These are phyloP conservation scores for Mirounga angustirostris DNA, from an alignment of 2,113 vertebrate species.

Conservation along the genomic window DNA sequence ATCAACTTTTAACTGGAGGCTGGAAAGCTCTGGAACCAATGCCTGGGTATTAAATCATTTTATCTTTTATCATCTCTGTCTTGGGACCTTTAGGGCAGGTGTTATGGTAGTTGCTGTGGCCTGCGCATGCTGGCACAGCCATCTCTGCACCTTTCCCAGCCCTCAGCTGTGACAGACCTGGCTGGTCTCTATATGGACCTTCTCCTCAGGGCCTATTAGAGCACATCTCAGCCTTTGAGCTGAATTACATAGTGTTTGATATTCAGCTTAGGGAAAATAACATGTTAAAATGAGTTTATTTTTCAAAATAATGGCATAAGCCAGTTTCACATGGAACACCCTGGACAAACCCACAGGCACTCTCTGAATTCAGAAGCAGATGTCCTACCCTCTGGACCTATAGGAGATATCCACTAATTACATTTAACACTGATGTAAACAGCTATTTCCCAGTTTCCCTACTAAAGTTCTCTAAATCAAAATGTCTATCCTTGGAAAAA, in stretches of 20 bases:
- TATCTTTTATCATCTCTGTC: not conserved
- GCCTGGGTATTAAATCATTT: not conserved
- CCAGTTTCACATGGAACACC: not conserved
- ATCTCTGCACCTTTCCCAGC: not conserved
- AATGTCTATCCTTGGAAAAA: not conserved
- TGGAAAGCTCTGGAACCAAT: not conserved
- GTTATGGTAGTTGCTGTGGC: not conserved
- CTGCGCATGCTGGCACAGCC: accelerated
- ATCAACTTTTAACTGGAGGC: not conserved
- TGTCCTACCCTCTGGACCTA: not conserved
- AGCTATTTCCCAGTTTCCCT: not conserved
- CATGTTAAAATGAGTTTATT: not conserved
- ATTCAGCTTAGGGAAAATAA: not conserved
- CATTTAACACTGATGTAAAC: not conserved
- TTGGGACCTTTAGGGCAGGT: not conserved
- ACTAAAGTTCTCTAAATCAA: constrained; percentile 10
- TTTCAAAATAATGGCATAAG: not conserved
- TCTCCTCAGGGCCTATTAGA: not conserved
- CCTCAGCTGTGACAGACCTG: not conserved
- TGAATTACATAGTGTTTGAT: not conserved
- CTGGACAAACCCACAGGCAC: not conserved
- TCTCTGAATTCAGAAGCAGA: not conserved
- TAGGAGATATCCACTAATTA: not conserved
- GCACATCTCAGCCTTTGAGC: not conserved
- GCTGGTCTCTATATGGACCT: not conserved